Conservation (phyloP, 92 coral and sea anemone species). For the Blastomussa wellsi region DNA sequence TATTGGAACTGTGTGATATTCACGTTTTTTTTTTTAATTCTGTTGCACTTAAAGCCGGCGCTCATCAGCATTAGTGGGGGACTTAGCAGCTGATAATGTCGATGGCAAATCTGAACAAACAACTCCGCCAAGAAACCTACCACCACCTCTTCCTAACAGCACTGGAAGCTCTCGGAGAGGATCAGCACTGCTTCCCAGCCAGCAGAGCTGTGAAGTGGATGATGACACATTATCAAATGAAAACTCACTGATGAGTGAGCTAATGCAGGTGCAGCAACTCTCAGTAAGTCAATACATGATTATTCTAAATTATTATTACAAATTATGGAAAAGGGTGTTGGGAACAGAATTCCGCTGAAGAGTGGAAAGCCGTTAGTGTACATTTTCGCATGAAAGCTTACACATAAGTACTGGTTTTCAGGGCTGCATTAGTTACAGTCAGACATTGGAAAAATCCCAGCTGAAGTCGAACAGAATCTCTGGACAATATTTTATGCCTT, state of each 20-base stretch:
- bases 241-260: slow-evolving; percentile 72
- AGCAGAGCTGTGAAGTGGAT: slow-evolving; percentile 85
- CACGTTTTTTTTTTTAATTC: neutral
- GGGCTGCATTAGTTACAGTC: no score
- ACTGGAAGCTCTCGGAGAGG: slow-evolving; percentile 47
- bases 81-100: slow-evolving; percentile 20
- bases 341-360: no score
- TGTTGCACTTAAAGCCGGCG: slow-evolving; percentile 3
- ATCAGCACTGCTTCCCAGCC: slow-evolving; percentile 69
- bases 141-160: slow-evolving; percentile 35
- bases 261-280: slow-evolving; percentile 63
- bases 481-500: no score
- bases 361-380: no score
- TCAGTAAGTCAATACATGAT: slow-evolving; percentile 54
- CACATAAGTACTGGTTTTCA: no score
- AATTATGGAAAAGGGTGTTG: no score
- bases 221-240: slow-evolving; percentile 63
- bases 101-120: slow-evolving; percentile 33
- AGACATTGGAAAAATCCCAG: no score
- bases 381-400: no score
- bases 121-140: slow-evolving; percentile 14
- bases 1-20: neutral
- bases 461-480: no score
- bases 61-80: slow-evolving; percentile 32
- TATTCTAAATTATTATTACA: neutral